phyloP scores from a whole-genome alignment of 2,797 vertebrate species.

The Novumbra hubbsi region DNA sequence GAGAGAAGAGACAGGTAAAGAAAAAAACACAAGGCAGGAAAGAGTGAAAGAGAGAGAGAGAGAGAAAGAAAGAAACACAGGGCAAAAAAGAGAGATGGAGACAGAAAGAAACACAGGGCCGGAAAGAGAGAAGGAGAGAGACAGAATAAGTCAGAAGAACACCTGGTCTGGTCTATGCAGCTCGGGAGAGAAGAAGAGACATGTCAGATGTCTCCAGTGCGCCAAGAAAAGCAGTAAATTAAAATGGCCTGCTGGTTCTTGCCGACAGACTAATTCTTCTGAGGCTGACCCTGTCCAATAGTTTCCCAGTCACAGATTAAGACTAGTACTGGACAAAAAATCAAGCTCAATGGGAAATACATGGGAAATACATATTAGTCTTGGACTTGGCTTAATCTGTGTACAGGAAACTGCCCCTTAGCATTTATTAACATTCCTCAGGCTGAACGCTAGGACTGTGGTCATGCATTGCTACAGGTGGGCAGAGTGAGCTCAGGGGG shows the following conservation, averaged over 20 bases:
- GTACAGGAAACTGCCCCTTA: too few species aligned
- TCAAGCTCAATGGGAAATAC: too few species aligned
- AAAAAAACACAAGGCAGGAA: not conserved
- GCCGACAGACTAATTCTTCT: conserved; percentile 35
- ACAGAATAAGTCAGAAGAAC: conserved; percentile 37
- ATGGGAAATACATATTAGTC: too few species aligned
- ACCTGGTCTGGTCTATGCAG: conserved; percentile 50
- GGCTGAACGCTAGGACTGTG: too few species aligned
- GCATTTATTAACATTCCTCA: too few species aligned
- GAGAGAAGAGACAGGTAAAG: not conserved
- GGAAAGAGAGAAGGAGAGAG: conserved; percentile 17
- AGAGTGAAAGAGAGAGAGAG: not conserved
- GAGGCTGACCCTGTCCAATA: too few species aligned
- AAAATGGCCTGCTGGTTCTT: conserved; percentile 80
- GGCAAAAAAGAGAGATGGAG: not conserved
- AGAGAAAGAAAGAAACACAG: not conserved
- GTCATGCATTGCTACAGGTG: too few species aligned
- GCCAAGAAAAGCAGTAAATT: conserved; percentile 67
- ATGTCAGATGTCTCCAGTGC: conserved; percentile 61
- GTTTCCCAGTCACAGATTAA: too few species aligned
- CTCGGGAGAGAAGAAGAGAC: conserved; percentile 47
- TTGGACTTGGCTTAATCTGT: too few species aligned
- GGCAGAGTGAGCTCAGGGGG: too few species aligned
- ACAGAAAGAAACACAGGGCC: not conserved
- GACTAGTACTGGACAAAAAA: too few species aligned